Evolutionary conservation across 1,140 invertebrate species (phyloP).

Genomic region (Helicoverpa armigera): DNA sequence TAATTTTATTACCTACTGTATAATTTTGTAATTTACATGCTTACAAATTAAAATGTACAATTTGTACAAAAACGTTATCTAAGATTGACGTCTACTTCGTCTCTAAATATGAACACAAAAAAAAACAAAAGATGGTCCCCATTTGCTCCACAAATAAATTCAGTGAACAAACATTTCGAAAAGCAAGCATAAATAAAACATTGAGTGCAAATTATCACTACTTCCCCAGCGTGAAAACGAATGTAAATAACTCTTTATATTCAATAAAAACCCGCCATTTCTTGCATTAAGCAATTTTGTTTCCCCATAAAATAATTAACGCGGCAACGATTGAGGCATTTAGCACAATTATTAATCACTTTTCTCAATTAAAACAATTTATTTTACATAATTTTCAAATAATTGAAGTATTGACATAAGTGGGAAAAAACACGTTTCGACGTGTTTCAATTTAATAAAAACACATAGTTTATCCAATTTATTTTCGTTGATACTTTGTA

Average conservation of each 20-base stretch:
- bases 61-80: too few species aligned
- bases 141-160: constrained; percentile 1
- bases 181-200: constrained; percentile 22
- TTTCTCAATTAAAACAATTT: constrained; percentile 48
- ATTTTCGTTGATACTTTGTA: neutral
- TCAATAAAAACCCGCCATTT: constrained; percentile 38
- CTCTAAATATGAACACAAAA: neutral
- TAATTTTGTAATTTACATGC: too few species aligned
- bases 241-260: constrained; percentile 42
- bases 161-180: neutral
- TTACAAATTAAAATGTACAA: too few species aligned
- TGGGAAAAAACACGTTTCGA: constrained; percentile 40
- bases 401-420: constrained; percentile 26
- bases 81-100: neutral
- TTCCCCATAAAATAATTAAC: constrained; percentile 49
- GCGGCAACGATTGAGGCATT: constrained; percentile 34
- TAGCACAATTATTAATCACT: constrained; percentile 39
- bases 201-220: constrained; percentile 6
- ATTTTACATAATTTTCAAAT: constrained; percentile 46
- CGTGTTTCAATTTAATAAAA: constrained; percentile 35
- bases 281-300: constrained; percentile 45
- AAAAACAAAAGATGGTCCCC: neutral
- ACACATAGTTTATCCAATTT: constrained; percentile 17
- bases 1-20: too few species aligned
- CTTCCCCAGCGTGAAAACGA: constrained; percentile 24